These are phyloP conservation scores for Glaucopsyche alexis DNA, from an alignment of 2,888 invertebrate genomes.

Conservation along the genomic window DNA sequence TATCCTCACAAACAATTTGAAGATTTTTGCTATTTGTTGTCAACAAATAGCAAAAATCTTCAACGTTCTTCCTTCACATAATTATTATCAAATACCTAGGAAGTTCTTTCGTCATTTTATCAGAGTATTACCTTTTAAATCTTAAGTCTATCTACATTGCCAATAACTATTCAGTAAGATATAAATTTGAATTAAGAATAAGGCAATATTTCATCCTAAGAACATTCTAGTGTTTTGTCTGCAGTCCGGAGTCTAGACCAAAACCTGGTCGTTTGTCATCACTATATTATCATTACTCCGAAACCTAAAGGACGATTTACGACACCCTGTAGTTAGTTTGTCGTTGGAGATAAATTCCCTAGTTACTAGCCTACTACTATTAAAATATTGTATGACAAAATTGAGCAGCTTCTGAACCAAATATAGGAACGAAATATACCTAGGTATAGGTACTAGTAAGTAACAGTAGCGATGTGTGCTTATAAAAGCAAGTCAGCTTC, in stretches of 20 bases:
- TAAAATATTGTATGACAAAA: too few species aligned
- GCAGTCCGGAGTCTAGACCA: background rate
- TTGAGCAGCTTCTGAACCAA: too few species aligned
- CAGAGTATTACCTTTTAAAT: background rate
- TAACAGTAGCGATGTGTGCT: too few species aligned
- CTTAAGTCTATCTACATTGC: background rate
- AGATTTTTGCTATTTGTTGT: too few species aligned
- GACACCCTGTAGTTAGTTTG: background rate
- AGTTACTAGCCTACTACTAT: background rate
- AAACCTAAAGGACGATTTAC: slow-evolving; percentile 12
- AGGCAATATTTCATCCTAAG: background rate
- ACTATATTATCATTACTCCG: slow-evolving; percentile 10
- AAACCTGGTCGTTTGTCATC: slow-evolving; percentile 9
- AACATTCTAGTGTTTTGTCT: background rate
- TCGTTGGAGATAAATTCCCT: background rate
- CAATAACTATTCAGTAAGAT: background rate
- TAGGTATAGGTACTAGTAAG: too few species aligned
- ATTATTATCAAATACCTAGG: too few species aligned
- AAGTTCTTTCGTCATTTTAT: background rate
- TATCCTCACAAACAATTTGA: too few species aligned
- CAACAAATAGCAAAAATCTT: too few species aligned
- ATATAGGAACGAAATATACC: too few species aligned
- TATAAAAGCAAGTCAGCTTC: too few species aligned
- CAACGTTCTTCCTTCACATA: too few species aligned
- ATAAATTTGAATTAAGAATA: slow-evolving; percentile 4